Base-by-base conservation (phyloP, 1,140 invertebrate genomes). In the Panagrolaimus sp. region DNA sequence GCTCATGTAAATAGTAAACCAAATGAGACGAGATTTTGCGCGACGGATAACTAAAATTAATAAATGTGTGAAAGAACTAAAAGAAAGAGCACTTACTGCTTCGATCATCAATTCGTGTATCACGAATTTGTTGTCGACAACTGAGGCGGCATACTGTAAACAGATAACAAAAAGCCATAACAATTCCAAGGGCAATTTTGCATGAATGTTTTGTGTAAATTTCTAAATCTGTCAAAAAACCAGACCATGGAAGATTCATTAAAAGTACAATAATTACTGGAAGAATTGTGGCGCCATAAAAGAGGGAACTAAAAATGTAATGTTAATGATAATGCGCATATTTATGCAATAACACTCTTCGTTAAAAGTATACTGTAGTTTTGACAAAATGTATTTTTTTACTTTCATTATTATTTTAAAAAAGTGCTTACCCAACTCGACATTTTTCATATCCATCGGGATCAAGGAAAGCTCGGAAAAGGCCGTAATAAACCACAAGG, bases 1-100 rank as follows among this genome's bases (percentile, higher is more conserved):
- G 20, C 14, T 57, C 51, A 57, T 57, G 8, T 57, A 57, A 27
- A 57, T 57, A 0, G 51, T 57, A 25, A 57, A 57, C 51, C 51
- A 57, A 57, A 57, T 57, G 1, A 57, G 20, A n/a, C 51, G 51
- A 5, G 51, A 57, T 20, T 57, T 57, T 11, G 51, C 51, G 9
- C 51, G 51, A 25, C 51, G 51, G 20, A 57, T 57, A 27, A 57
- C n/a, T n/a, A n/a, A n/a, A n/a, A n/a, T n/a, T n/a, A n/a, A n/a
- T n/a, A n/a, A n/a, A n/a, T n/a, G n/a, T n/a, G n/a, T n/a, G n/a
- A n/a, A n/a, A n/a, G n/a, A n/a, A n/a, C n/a, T n/a, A n/a, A n/a
- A n/a, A n/a, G n/a, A n/a, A n/a, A n/a, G n/a, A n/a, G n/a, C n/a
- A n/a, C n/a, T n/a, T n/a, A n/a, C n/a, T 57, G 9, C 20, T 9